phyloP scores from a whole-genome alignment of 1,140 invertebrate genomes.

The Procambarus clarkii region DNA sequence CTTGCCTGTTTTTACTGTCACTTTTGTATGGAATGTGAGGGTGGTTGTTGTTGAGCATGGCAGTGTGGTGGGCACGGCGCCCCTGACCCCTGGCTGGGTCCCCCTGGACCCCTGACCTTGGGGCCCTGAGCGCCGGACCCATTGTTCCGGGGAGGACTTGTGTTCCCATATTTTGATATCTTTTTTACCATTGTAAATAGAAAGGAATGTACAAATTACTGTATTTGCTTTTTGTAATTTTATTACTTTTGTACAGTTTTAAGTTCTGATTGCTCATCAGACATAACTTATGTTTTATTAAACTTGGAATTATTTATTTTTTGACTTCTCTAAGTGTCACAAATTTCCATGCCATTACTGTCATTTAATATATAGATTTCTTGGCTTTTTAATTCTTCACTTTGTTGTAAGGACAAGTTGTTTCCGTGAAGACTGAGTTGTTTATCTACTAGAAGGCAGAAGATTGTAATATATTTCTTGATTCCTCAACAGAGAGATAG shows the following conservation, averaged over 20 bases:
- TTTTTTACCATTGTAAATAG: conserved; percentile 71
- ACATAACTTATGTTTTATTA: conserved; percentile 53
- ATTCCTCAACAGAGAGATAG: conserved; percentile 57
- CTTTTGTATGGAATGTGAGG: conserved; percentile 40
- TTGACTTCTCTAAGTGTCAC: conserved; percentile 46
- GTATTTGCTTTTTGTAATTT: conserved; percentile 69
- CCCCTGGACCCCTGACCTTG: conserved; percentile 6
- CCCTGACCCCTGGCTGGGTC: conserved; percentile 3
- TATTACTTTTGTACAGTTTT: conserved; percentile 69
- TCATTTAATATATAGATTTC: conserved; percentile 30
- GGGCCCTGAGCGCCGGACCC: not conserved
- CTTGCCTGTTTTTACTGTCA: conserved; percentile 13
- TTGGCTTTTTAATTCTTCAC: conserved; percentile 48
- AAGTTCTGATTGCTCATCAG: conserved; percentile 41
- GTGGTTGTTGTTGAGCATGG: conserved; percentile 29
- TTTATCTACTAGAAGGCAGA: conserved; percentile 25
- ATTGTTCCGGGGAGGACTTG: conserved; percentile 33
- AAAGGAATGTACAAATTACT: conserved; percentile 69
- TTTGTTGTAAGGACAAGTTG: conserved; percentile 34
- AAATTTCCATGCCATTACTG: conserved; percentile 41
- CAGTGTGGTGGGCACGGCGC: conserved; percentile 5
- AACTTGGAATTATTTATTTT: conserved; percentile 55
- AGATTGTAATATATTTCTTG: conserved; percentile 58
- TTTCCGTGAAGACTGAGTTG: conserved; percentile 16
- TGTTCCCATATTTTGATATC: conserved; percentile 66